These are phyloP conservation scores for Agonopterix heracliana DNA, from an alignment of 2,888 invertebrate species.

Conservation along the genomic window DNA sequence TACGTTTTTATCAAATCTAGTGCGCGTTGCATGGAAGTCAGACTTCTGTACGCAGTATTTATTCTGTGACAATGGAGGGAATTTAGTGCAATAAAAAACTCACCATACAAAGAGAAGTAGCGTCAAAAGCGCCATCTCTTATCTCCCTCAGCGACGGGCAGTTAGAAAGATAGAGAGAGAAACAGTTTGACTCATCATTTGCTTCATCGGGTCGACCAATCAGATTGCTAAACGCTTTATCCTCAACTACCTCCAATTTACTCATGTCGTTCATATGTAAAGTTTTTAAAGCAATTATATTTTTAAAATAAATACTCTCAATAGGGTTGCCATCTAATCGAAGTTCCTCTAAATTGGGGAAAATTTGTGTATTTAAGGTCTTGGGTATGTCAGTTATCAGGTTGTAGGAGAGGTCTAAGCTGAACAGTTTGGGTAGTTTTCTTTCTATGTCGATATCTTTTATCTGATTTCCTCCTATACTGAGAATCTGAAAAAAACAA, in stretches of 20 bases:
- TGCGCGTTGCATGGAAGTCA: no score
- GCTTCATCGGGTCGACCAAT: conserved; percentile 46
- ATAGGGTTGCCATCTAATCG: conserved; percentile 74
- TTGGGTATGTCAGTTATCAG: conserved; percentile 59
- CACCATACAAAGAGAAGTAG: conserved; percentile 71
- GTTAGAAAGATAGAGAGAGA: conserved; percentile 65
- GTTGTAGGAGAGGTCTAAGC: conserved; percentile 72
- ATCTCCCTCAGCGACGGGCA: conserved; percentile 59
- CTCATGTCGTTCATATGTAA: conserved; percentile 61
- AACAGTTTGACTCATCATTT: conserved; percentile 42
- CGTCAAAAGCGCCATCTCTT: conserved; percentile 61
- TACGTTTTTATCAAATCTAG: no score
- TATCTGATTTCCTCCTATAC: conserved; percentile 64
- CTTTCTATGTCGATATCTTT: conserved; percentile 57
- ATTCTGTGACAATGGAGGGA: no score
- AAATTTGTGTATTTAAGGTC: conserved; percentile 48
- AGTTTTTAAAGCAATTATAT: conserved; percentile 55
- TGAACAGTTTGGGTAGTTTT: conserved; percentile 56
- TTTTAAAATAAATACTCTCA: conserved; percentile 59
- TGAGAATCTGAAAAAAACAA: conserved; percentile 53
- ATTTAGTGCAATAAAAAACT: conserved; percentile 26
- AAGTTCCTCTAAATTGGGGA: conserved; percentile 67
- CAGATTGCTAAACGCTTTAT: conserved; percentile 68
- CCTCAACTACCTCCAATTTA: conserved; percentile 44
- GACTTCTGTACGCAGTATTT: no score